Conservation (phyloP, 1,140 invertebrate genomes). For the Anagrus nilaparvatae region DNA sequence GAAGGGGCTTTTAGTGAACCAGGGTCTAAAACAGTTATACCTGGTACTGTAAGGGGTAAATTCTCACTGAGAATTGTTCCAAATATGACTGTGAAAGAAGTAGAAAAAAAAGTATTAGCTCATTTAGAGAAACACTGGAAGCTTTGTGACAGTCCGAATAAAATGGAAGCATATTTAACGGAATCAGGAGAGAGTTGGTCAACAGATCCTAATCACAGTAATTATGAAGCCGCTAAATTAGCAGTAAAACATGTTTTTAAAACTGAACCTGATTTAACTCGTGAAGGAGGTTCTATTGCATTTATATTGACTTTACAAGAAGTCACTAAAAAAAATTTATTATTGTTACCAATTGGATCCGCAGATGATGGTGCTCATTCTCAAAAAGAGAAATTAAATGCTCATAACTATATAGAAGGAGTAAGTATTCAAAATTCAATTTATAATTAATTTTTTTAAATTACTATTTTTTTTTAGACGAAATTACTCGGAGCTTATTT, state of each 20-base stretch:
- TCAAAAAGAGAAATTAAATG: slow-evolving; percentile 94
- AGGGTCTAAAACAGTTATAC: slow-evolving; percentile 93
- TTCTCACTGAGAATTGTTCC: slow-evolving; percentile 94
- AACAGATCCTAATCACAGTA: slow-evolving; percentile 81
- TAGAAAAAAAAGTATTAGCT: slow-evolving; percentile 61
- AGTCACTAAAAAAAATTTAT: slow-evolving; percentile 84
- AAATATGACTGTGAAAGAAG: slow-evolving; percentile 70
- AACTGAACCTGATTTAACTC: slow-evolving; percentile 85
- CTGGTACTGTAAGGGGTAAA: slow-evolving; percentile 88
- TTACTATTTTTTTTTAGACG: slow-evolving; percentile 56
- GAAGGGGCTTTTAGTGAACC: slow-evolving; percentile 86
- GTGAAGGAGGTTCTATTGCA: slow-evolving; percentile 94
- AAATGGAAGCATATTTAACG: slow-evolving; percentile 63
- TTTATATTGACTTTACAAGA: slow-evolving; percentile 86
- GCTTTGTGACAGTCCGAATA: slow-evolving; percentile 73
- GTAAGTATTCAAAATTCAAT: no score
- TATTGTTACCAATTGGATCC: slow-evolving; percentile 83
- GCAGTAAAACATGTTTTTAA: slow-evolving; percentile 86
- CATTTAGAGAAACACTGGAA: slow-evolving; percentile 63
- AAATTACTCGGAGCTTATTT: slow-evolving; percentile 79
- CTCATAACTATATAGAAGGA: slow-evolving; percentile 87
- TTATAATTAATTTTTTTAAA: no score
- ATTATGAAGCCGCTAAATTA: slow-evolving; percentile 78
- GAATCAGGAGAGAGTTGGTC: slow-evolving; percentile 86
- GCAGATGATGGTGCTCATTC: slow-evolving; percentile 96